Percentiles rank a stretch among this genome's conserved stretches.
Evolutionary conservation across 2,797 vertebrate species (phyloP).

Genomic region (Microcaecilia unicolor): DNA sequence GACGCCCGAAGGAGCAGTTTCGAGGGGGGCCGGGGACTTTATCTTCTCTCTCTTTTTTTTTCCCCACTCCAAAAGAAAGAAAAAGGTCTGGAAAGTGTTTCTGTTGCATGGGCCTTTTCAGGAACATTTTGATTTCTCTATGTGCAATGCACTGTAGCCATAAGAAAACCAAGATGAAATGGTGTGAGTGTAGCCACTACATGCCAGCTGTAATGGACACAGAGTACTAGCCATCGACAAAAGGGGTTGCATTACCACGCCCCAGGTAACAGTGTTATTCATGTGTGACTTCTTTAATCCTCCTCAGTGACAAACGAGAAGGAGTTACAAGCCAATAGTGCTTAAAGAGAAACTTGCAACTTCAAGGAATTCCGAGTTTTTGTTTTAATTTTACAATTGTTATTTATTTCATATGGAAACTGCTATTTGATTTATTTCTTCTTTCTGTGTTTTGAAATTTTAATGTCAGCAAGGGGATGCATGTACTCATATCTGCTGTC

Average conservation of each 20-base stretch:
- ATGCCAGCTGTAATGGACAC: conserved; percentile 54
- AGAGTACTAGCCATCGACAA: conserved; percentile 38
- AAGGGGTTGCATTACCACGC: conserved; percentile 49
- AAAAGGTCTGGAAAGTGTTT: conserved; percentile 29
- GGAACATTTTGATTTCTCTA: conserved; percentile 33
- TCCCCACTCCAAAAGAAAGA: conserved; percentile 8
- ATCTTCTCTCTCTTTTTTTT: conserved; percentile 15
- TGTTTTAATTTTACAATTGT: too few relatives aligned
- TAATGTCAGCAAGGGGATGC: conserved; percentile 30
- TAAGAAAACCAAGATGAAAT: conserved; percentile 57
- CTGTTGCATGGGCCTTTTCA: conserved; percentile 29
- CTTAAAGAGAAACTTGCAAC: conserved; percentile 45
- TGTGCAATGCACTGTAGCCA: conserved; percentile 62
- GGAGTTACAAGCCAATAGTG: too few relatives aligned
- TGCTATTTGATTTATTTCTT: conserved; percentile 24
- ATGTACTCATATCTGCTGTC: too few relatives aligned
- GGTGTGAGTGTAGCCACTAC: conserved; percentile 32
- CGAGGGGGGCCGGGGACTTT: conserved; percentile 18
- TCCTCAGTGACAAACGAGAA: too few relatives aligned
- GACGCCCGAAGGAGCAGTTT: conserved; percentile 2
- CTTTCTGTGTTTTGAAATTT: conserved; percentile 36
- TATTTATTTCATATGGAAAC: conserved; percentile 41
- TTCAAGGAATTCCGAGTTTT: conserved; percentile 25
- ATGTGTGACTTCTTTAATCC: too few relatives aligned
- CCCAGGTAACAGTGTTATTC: conserved; percentile 33